Percentiles rank a stretch among this genome's conserved stretches.
These are phyloP conservation scores for Malurus melanocephalus DNA, from an alignment of 2,113 vertebrate species.

Conservation along the genomic window DNA sequence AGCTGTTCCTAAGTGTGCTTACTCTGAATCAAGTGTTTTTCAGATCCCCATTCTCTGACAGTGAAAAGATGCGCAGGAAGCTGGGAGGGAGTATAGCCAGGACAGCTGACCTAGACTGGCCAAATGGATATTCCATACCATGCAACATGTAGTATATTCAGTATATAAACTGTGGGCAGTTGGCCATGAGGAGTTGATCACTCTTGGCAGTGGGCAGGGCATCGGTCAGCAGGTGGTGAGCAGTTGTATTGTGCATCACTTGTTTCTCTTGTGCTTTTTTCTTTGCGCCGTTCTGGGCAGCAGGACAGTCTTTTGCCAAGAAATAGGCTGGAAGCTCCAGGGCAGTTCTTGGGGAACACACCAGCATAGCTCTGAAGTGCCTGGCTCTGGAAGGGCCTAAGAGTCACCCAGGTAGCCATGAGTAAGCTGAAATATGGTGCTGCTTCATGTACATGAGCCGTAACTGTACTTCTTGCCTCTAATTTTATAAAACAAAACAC, in stretches of 20 bases:
- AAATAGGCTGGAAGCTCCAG: not conserved
- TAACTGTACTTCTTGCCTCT: not conserved
- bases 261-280: not conserved
- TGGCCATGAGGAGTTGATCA: not conserved
- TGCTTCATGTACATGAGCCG: rapidly evolving
- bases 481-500: not conserved
- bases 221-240: not conserved
- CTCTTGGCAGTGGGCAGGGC: not conserved
- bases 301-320: not conserved
- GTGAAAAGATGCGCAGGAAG: not conserved
- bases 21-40: not conserved
- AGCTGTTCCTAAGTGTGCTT: not conserved
- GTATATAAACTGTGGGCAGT: not conserved
- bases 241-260: not conserved
- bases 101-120: not conserved
- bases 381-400: rapidly evolving
- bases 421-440: not conserved
- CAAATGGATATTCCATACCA: not conserved
- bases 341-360: not conserved
- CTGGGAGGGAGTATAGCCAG: not conserved
- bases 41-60: not conserved
- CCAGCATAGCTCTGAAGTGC: rapidly evolving
- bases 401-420: rapidly evolving
- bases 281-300: not conserved
- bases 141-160: not conserved